These are phyloP conservation scores for Perithous albicinctus DNA, from an alignment of 2,888 invertebrate species.

Conservation along the genomic window DNA sequence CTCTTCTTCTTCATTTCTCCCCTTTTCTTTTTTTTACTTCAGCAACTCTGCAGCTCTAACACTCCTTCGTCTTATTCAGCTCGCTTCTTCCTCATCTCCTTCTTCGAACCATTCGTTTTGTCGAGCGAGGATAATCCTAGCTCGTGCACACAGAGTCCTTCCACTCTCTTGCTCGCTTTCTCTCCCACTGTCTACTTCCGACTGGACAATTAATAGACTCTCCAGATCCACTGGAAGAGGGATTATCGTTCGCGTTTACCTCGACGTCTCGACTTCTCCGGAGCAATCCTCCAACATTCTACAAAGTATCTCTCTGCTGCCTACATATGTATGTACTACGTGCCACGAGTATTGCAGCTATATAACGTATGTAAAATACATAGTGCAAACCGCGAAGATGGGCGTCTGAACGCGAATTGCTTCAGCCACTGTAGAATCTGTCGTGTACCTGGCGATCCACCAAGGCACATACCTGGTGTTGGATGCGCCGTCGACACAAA, in stretches of 20 bases:
- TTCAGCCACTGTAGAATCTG: constrained; percentile 60
- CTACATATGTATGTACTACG: constrained; percentile 33
- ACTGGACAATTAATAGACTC: constrained; percentile 68
- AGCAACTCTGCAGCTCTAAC: constrained; percentile 29
- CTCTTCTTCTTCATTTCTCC: background rate
- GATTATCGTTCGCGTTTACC: constrained; percentile 59
- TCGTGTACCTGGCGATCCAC: constrained; percentile 46
- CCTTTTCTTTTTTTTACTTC: constrained; percentile 11
- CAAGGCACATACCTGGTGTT: constrained; percentile 37
- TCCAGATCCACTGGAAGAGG: constrained; percentile 58
- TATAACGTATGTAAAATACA: constrained; percentile 53
- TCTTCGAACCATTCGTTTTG: constrained; percentile 18
- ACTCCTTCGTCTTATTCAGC: constrained; percentile 55
- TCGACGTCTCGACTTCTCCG: constrained; percentile 32
- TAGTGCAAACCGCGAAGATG: constrained; percentile 18
- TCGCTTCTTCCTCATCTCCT: background rate
- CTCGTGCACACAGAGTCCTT: constrained; percentile 20
- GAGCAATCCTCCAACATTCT: background rate
- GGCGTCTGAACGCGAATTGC: constrained; percentile 60
- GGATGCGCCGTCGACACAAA: constrained; percentile 22
- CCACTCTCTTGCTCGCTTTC: constrained; percentile 8
- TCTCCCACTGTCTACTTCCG: constrained; percentile 59
- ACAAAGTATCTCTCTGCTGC: constrained; percentile 32
- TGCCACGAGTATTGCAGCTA: background rate
- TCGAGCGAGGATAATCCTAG: constrained; percentile 41